A percentile compares a stretch with the other conserved stretches of the same genome.
phyloP scores from a whole-genome alignment of 2,888 invertebrate species.

The Brachypterus glaber region DNA sequence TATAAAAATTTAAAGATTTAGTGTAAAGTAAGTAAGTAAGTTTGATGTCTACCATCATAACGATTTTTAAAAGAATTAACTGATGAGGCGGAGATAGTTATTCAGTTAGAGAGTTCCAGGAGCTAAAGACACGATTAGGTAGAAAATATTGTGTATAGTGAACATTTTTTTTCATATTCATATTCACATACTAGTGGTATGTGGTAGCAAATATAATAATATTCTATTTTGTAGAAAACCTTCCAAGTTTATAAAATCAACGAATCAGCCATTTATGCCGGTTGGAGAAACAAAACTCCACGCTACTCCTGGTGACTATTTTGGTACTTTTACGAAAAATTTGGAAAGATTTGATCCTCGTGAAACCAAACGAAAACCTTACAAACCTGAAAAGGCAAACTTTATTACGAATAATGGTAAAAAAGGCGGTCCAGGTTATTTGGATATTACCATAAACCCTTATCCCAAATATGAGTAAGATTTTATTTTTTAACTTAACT shows the following conservation, averaged over 20 bases:
- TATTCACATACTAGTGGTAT: conserved; percentile 6
- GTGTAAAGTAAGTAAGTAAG: no score
- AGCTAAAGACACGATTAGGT: no score
- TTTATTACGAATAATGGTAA: conserved; percentile 37
- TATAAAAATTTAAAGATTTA: no score
- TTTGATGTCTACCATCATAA: no score
- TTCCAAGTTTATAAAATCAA: conserved; percentile 22
- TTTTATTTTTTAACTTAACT: conserved; percentile 2
- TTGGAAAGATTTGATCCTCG: conserved; percentile 31
- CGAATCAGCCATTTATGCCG: conserved; percentile 31
- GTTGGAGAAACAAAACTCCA: conserved; percentile 38
- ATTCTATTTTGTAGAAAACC: conserved; percentile 15
- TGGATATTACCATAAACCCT: conserved; percentile 42
- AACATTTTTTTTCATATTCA: no score
- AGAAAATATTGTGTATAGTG: no score
- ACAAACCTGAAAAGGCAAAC: conserved; percentile 19
- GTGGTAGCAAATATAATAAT: background rate
- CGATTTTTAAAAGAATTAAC: no score
- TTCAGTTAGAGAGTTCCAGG: no score
- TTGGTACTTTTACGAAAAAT: conserved; percentile 41
- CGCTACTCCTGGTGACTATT: conserved; percentile 45
- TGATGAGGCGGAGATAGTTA: no score
- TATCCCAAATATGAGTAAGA: conserved; percentile 38
- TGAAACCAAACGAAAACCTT: conserved; percentile 18
- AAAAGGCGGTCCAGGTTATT: conserved; percentile 46